These are phyloP conservation scores for Argyrosomus regius DNA, from an alignment of 2,797 vertebrate genomes.

Conservation along the genomic window DNA sequence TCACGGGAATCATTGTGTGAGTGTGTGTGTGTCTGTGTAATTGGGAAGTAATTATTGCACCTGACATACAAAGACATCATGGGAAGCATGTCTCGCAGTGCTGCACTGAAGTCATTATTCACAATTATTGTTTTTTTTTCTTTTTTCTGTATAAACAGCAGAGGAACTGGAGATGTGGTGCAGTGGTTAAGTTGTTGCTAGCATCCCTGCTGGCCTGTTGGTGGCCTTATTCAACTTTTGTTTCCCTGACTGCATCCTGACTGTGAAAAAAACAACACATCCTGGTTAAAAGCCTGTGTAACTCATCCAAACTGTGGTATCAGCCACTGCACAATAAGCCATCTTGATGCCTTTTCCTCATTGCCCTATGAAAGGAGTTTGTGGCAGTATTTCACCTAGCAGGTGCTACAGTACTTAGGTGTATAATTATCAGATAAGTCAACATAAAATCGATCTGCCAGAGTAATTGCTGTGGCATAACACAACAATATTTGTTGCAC, in stretches of 20 bases:
- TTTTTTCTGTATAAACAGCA: not conserved
- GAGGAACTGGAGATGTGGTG: not conserved
- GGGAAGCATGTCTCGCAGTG: slow-evolving; percentile 1
- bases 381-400: not conserved
- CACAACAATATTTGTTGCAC: not conserved
- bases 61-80: slow-evolving; percentile 31
- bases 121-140: slow-evolving; percentile 1
- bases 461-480: not conserved
- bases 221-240: not conserved
- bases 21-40: slow-evolving; percentile 27
- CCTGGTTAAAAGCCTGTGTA: not conserved
- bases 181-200: not conserved
- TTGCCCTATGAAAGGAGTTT: not conserved
- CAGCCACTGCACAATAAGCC: not conserved
- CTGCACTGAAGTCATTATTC: slow-evolving; percentile 30
- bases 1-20: slow-evolving; percentile 35
- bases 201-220: not conserved
- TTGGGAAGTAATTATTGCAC: slow-evolving; percentile 42
- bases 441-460: not conserved
- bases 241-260: not conserved
- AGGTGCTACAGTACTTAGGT: not conserved
- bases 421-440: not conserved
- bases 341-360: not conserved
- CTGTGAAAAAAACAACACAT: not conserved
- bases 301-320: not conserved